Percentiles rank a stretch among this genome's conserved stretches.
These are phyloP conservation scores for Nomada fucata DNA, from an alignment of 2,888 invertebrate species.

Conservation along the genomic window DNA sequence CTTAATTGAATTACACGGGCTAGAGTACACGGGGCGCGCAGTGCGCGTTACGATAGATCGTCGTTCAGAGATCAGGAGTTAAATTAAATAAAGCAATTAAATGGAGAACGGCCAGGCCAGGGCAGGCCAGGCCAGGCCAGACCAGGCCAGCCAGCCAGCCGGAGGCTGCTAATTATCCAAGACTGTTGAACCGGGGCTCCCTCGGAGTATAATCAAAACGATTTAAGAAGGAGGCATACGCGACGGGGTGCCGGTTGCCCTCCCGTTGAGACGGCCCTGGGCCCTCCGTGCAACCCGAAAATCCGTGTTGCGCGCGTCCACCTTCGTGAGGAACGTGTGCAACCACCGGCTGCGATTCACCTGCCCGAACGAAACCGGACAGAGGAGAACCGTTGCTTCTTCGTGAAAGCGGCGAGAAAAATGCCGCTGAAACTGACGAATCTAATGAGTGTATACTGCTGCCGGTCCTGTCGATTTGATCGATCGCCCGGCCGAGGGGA, in stretches of 20 bases:
- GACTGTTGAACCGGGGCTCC: slow-evolving; percentile 72
- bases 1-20: slow-evolving; percentile 47
- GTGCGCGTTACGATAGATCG: background rate
- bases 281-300: slow-evolving; percentile 52
- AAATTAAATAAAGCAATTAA: slow-evolving; percentile 66
- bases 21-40: background rate
- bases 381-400: slow-evolving; percentile 49
- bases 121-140: background rate
- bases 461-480: slow-evolving; percentile 66
- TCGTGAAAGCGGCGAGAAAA: slow-evolving; percentile 66
- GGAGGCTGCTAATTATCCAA: slow-evolving; percentile 73
- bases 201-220: slow-evolving; percentile 73
- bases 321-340: slow-evolving; percentile 28
- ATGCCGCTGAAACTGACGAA: slow-evolving; percentile 66
- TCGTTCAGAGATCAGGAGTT: slow-evolving; percentile 38
- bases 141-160: background rate
- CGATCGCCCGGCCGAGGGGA: slow-evolving; percentile 60
- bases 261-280: slow-evolving; percentile 72
- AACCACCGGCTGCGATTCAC: slow-evolving; percentile 67
- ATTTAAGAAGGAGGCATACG: slow-evolving; percentile 75
- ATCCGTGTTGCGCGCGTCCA: slow-evolving; percentile 43
- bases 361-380: slow-evolving; percentile 50
- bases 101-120: slow-evolving; percentile 25
- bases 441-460: slow-evolving; percentile 58
- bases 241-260: slow-evolving; percentile 71